phyloP scores from a whole-genome alignment of 1,140 invertebrate species.

The Drosophila ambigua region DNA sequence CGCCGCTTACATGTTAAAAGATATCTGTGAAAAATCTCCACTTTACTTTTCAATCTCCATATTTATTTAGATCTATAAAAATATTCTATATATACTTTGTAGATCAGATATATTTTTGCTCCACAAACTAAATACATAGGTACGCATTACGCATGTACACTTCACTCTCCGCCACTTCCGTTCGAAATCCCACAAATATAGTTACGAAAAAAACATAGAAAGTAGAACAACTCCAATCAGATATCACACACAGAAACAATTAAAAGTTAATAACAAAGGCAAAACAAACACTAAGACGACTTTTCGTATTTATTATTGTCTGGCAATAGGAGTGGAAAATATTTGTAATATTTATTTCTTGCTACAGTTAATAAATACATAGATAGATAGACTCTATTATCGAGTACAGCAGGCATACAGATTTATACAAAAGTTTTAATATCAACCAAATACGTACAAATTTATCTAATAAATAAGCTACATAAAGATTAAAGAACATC shows the following conservation, averaged over 20 bases:
- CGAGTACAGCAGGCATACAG: constrained; percentile 20
- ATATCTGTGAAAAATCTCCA: no score
- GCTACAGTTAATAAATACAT: constrained; percentile 47
- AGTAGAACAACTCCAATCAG: neutral
- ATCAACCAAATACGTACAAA: constrained; percentile 45
- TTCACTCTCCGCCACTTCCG: no score
- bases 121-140: no score
- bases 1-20: no score
- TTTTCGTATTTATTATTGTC: constrained; percentile 31
- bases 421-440: constrained; percentile 38
- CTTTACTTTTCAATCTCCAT: no score
- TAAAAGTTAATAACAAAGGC: constrained; percentile 29
- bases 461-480: constrained; percentile 33
- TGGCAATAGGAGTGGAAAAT: constrained; percentile 11
- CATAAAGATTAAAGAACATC: neutral
- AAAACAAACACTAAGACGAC: constrained; percentile 30
- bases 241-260: constrained; percentile 25
- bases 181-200: neutral
- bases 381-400: constrained; percentile 19
- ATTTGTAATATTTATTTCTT: constrained; percentile 33
- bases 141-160: neutral
- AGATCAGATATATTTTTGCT: no score
- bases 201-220: constrained; percentile 10
- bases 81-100: no score
- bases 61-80: no score